Base-by-base conservation (phyloP, 1,140 invertebrate genomes). In the Euura lappo region DNA sequence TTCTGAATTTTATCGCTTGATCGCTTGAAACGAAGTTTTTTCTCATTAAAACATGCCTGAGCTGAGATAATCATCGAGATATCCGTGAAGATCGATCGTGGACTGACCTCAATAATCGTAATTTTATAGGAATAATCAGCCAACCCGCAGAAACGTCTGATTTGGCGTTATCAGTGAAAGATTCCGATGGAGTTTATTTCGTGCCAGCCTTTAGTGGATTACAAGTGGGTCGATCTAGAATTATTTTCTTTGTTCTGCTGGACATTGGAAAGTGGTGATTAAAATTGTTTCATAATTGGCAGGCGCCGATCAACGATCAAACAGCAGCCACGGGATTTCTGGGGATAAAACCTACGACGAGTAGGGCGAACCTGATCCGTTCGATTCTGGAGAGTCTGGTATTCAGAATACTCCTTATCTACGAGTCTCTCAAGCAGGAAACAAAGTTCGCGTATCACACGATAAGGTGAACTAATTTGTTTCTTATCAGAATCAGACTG, bases 161-260 rank as follows among this genome's bases (percentile, higher is more conserved):
- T 2, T 90, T 98, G 66, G 96, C 96, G 1, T 83, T 88, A 71
- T 93, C 92, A 2, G 93, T 97, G 0, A 78, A 89, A 10, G 91
- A 95, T 85, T 91, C 92, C 5, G 92, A 93, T 79, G 95, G 94
- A 11, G 93, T 98, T 2, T 97, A 92, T 83, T 99, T 98, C 86
- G 90, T 99, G 77, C 96, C 97, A 3, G 95, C 96, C 0, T 98
- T 98, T 79, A 94, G 93, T 87, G 97, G 97, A 28, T 86, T 98
- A 72, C 95, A 96, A 83, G 95, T 97, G 87, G 88, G 83, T 84
- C 51, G 3, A 60, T 47, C 45, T 28, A 28, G 28, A 28, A 28
- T 28, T 28, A 28, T 28, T 28, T 28, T 28, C 28, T 28, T 28
- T 28, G 28, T 28, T 28, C 28, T 28, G 28, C 28, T 28, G 28